Conservation (phyloP, 2,888 invertebrate species). For the Helobdella robusta region DNA sequence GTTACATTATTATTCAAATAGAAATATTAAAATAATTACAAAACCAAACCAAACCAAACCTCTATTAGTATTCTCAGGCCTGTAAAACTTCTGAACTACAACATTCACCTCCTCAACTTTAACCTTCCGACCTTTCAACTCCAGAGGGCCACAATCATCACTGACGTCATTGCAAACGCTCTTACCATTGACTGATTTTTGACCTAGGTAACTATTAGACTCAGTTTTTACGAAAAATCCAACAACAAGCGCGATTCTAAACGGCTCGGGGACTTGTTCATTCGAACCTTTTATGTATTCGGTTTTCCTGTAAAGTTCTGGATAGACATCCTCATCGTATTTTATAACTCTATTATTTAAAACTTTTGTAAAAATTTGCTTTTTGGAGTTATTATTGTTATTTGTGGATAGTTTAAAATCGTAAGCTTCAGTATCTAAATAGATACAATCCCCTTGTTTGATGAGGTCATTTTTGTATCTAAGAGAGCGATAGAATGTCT, state of each 20-base stretch:
- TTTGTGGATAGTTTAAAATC: conserved; percentile 38
- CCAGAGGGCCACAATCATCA: background rate
- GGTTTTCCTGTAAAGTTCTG: conserved; percentile 70
- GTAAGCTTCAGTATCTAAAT: conserved; percentile 52
- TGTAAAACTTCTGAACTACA: conserved; percentile 59
- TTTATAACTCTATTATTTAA: conserved; percentile 33
- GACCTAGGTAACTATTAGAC: no score
- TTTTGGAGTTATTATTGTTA: conserved; percentile 32
- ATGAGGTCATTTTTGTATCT: conserved; percentile 51
- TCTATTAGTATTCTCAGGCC: conserved; percentile 49
- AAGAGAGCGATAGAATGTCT: conserved; percentile 19
- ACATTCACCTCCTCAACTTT: conserved; percentile 58
- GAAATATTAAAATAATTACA: background rate
- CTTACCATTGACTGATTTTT: background rate
- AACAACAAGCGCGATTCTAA: conserved; percentile 63
- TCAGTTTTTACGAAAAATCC: conserved; percentile 56
- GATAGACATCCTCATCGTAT: conserved; percentile 63
- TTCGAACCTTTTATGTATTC: conserved; percentile 65
- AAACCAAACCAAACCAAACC: conserved; percentile 39
- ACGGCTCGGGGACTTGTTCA: conserved; percentile 64
- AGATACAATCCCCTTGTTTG: conserved; percentile 62
- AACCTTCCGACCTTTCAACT: conserved; percentile 43
- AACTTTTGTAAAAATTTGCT: conserved; percentile 37
- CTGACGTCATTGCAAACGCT: background rate
- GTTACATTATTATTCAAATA: background rate